Evolutionary conservation across 2,888 invertebrate genomes (phyloP).

Genomic region (Aporophyla nigra): DNA sequence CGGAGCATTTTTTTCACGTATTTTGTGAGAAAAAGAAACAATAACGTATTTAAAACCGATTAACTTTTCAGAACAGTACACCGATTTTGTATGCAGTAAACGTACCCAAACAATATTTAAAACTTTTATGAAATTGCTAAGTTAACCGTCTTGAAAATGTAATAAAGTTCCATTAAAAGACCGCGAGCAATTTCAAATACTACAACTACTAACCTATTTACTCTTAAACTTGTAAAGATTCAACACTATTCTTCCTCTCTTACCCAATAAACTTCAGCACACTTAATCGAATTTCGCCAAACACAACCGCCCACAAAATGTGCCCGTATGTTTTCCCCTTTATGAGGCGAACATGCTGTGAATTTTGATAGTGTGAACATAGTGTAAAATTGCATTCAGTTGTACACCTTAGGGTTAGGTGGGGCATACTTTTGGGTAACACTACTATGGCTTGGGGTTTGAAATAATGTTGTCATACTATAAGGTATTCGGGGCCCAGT

Average conservation of each 20-base stretch:
- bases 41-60: neutral
- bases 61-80: neutral
- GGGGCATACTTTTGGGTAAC: slow-evolving; percentile 55
- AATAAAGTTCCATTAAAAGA: slow-evolving; percentile 30
- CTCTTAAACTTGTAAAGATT: slow-evolving; percentile 12
- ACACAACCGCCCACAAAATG: slow-evolving; percentile 42
- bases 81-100: slow-evolving; percentile 11
- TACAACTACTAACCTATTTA: slow-evolving; percentile 33
- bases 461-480: slow-evolving; percentile 21
- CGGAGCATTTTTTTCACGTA: neutral
- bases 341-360: slow-evolving; percentile 82
- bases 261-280: slow-evolving; percentile 21
- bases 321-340: slow-evolving; percentile 72
- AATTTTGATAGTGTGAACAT: slow-evolving; percentile 83
- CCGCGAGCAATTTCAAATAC: slow-evolving; percentile 18
- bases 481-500: neutral
- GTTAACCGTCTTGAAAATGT: slow-evolving; percentile 9
- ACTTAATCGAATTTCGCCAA: slow-evolving; percentile 39
- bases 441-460: neutral
- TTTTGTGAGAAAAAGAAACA: neutral
- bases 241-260: neutral
- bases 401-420: slow-evolving; percentile 66
- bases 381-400: slow-evolving; percentile 85
- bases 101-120: slow-evolving; percentile 19
- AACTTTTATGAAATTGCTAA: slow-evolving; percentile 23